A percentile compares a stretch with the other conserved stretches of the same genome.
Evolutionary conservation across 1,140 invertebrate species (phyloP).

Genomic region (Lineus longissimus): DNA sequence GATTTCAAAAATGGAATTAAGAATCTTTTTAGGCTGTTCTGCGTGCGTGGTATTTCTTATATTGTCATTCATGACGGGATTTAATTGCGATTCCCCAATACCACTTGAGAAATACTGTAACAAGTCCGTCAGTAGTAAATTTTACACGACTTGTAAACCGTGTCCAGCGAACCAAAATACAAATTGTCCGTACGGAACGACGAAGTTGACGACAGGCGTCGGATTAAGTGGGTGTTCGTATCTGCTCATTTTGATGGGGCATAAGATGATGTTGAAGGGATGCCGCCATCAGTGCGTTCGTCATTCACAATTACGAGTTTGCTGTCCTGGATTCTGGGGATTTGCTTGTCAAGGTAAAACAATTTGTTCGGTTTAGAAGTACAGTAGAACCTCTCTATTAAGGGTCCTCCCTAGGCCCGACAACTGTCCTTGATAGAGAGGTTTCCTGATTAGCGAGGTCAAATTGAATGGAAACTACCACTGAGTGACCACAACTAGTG

Average conservation of each 20-base stretch:
- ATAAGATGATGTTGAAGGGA: neutral
- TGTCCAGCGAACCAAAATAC: neutral
- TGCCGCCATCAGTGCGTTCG: neutral
- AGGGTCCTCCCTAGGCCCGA: neutral
- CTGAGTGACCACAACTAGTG: neutral
- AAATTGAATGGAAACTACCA: too few species aligned
- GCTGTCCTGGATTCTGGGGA: slow-evolving; percentile 2
- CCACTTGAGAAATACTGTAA: neutral
- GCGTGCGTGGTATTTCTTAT: too few species aligned
- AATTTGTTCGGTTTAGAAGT: too few species aligned
- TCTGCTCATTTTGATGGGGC: neutral
- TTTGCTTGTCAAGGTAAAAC: neutral
- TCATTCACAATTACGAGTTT: neutral
- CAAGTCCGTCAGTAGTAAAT: neutral
- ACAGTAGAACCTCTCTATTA: neutral
- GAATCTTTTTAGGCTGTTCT: too few species aligned
- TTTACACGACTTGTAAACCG: neutral
- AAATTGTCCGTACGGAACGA: neutral
- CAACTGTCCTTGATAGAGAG: neutral
- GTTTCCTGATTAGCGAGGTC: too few species aligned
- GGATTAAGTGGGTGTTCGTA: neutral
- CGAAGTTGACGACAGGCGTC: neutral
- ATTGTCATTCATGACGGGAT: too few species aligned
- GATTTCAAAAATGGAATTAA: too few species aligned
- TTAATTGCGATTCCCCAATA: too few species aligned